Evolutionary conservation across 2,888 invertebrate genomes (phyloP).

Genomic region (Erpobdella octoculata): DNA sequence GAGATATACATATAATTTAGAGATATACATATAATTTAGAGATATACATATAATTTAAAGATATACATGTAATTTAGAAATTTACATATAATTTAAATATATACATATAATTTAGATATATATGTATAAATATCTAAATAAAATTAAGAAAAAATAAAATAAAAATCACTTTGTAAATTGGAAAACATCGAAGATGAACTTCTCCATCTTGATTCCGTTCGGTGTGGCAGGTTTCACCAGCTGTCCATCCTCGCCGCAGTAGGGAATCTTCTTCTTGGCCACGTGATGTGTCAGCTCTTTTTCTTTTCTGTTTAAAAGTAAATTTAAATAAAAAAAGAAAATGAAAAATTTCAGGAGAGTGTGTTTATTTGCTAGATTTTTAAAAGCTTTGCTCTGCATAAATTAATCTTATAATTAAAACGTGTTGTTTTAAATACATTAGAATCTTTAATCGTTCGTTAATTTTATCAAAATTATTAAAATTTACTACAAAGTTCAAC

Average conservation of each 20-base stretch:
- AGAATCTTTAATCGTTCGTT: no score
- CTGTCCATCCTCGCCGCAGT: constrained; percentile 65
- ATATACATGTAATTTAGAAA: no score
- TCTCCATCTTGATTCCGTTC: constrained; percentile 97
- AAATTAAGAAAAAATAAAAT: neutral
- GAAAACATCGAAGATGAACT: constrained; percentile 98
- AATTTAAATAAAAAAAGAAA: no score
- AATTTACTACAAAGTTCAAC: no score
- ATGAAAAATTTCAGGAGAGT: no score
- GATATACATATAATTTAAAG: no score
- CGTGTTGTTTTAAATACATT: no score
- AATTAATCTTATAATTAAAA: neutral
- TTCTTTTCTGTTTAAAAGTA: constrained; percentile 54
- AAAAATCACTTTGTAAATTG: constrained; percentile 68
- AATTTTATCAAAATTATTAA: no score
- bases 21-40: no score
- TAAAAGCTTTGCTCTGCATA: no score
- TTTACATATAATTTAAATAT: neutral
- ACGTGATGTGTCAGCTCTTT: constrained; percentile 76
- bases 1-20: no score
- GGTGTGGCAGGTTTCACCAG: constrained; percentile 65
- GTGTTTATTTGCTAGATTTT: no score
- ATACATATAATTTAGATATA: neutral
- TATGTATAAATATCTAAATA: neutral
- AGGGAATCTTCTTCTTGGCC: constrained; percentile 93